Evolutionary conservation across 2,888 invertebrate species (phyloP), one percentile per base, ranked within the genome.

Genomic region (Diabrotica balteata): DNA sequence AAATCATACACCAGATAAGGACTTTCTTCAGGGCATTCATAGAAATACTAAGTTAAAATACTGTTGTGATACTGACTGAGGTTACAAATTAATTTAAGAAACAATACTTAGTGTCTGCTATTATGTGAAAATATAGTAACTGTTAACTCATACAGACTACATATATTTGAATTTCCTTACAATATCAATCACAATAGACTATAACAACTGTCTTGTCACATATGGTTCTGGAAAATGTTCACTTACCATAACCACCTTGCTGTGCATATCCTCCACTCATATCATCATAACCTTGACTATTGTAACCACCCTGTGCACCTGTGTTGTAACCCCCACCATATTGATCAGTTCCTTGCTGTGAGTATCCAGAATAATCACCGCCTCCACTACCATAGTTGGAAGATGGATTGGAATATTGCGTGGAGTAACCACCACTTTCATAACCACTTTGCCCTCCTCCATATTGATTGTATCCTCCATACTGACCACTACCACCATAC

Each of bases 171-270:
- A 32, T 32, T 32, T 32, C 32, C 32, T 32, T 32, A 32, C 32
- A 32, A 32, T 32, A 32, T 32, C 32, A 32, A 32, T 32, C 32
- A 32, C 32, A 32, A 32, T 32, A 32, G 32, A 32, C 32, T 32
- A 32, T 32, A 32, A 32, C 32, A 32, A 32, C 32, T 32, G 32
- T 32, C 32, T 32, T 32, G 32, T 32, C 32, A 32, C 32, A 32
- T 32, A 32, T 32, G 32, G 32, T 32, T 32, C 32, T 32, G 32
- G 32, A 47, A 47, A 47, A 11, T 8, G 8, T 44, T 52, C 54
- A 77, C 78, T 77, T 72, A 79, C 79, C 79, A 71, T 79, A 79
- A 17, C 60, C 32, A 32, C 32, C 60, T 11, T 72, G 68, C 46
- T 73, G 70, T 44, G 71, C 75, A 65, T 77, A 77, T 55, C 77